Evolutionary conservation across 1,140 invertebrate genomes (phyloP).

Genomic region (Cardiocondyla obscurior): DNA sequence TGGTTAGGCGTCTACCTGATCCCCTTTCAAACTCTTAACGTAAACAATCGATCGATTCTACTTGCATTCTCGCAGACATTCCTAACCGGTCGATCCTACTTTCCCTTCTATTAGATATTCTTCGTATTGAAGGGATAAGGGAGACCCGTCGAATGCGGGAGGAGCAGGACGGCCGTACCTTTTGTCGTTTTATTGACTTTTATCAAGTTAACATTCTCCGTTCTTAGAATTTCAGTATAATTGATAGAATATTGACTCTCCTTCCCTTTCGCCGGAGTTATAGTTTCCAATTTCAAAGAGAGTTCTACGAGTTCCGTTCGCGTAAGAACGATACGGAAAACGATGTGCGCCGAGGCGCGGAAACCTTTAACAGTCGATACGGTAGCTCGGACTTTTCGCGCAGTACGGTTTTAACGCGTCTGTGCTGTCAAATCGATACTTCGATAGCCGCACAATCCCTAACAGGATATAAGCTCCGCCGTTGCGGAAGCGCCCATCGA

Average conservation of each 20-base stretch:
- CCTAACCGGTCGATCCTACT: conserved; percentile 7
- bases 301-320: not conserved
- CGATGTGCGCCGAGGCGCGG: not conserved
- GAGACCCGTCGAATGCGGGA: not conserved
- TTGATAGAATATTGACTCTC: not conserved
- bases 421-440: conserved; percentile 33
- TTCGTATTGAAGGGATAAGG: not conserved
- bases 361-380: conserved; percentile 27
- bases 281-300: too few species aligned
- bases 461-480: conserved; percentile 38
- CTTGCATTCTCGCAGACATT: conserved; percentile 6
- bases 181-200: not conserved
- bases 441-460: conserved; percentile 46
- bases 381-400: conserved; percentile 49
- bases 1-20: conserved; percentile 41
- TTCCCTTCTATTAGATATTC: not conserved
- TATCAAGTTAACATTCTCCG: not conserved
- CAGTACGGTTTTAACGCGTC: conserved; percentile 35
- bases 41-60: conserved; percentile 61
- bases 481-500: conserved; percentile 36
- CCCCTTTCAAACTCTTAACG: conserved; percentile 40
- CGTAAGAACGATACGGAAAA: not conserved
- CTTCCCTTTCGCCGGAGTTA: too few species aligned
- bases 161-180: not conserved
- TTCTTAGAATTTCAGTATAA: not conserved